Conservation (phyloP, 2,888 invertebrate genomes). For the Oeneis ivallda region DNA sequence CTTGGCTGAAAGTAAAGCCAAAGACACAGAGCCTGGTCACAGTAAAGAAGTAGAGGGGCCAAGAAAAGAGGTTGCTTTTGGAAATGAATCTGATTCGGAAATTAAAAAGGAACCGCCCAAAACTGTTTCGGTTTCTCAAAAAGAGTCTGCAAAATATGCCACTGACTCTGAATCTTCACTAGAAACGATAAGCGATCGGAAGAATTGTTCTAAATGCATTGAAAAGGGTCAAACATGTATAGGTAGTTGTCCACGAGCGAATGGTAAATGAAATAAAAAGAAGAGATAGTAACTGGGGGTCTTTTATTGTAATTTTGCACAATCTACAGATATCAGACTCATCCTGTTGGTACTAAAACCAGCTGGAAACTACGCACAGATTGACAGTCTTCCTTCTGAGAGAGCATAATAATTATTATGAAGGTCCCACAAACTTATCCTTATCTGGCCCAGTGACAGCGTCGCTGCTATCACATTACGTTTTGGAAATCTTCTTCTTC, state of each 20-base stretch:
- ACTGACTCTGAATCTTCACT: not conserved
- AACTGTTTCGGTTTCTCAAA: not conserved
- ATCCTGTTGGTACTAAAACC: too few species aligned
- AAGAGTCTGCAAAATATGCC: not conserved
- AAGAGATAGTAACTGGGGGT: not conserved
- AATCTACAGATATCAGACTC: too few species aligned
- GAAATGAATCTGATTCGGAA: conserved; percentile 14
- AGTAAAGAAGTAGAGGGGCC: not conserved
- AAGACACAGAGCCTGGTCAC: not conserved
- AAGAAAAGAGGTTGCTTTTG: conserved; percentile 13
- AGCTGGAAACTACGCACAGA: too few species aligned
- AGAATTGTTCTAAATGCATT: conserved; percentile 52
- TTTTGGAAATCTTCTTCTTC: too few species aligned
- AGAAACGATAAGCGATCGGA: conserved; percentile 1
- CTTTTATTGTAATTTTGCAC: not conserved
- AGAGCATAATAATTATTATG: too few species aligned
- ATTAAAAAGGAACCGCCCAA: not conserved
- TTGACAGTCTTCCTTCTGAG: too few species aligned
- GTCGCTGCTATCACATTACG: too few species aligned
- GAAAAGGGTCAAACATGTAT: conserved; percentile 52
- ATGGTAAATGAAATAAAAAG: conserved; percentile 34
- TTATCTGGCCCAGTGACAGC: too few species aligned
- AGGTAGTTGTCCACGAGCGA: conserved; percentile 49
- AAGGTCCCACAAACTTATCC: too few species aligned
- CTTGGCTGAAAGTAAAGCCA: not conserved